Evolutionary conservation across 2,797 vertebrate genomes (phyloP).

Genomic region (Arvicola amphibius): DNA sequence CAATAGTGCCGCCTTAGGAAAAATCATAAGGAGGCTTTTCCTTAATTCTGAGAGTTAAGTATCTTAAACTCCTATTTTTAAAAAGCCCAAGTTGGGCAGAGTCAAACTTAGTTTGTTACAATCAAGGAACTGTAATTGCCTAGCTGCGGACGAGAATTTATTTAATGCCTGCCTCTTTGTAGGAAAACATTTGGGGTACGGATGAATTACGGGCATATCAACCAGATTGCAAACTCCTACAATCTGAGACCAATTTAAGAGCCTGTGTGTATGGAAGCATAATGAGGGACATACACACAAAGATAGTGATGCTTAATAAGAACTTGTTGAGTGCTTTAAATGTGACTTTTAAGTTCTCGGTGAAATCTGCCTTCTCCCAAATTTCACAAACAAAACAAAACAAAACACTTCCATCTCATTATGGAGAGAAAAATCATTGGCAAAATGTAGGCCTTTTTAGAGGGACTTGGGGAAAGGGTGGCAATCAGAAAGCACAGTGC

Average conservation of each 20-base stretch:
- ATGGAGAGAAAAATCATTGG: not conserved
- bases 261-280: constrained; percentile 43
- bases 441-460: not conserved
- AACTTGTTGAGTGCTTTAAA: constrained; percentile 62
- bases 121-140: constrained; percentile 54
- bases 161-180: constrained; percentile 68
- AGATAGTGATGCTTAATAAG: constrained; percentile 49
- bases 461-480: not conserved
- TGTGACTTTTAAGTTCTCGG: constrained; percentile 40
- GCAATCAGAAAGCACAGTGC: not conserved
- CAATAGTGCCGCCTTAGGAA: not conserved
- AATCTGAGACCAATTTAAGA: constrained; percentile 51
- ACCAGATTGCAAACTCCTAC: constrained; percentile 66
- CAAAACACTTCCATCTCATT: constrained; percentile 49
- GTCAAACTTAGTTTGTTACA: constrained; percentile 57
- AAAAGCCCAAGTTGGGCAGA: constrained; percentile 41
- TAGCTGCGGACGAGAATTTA: constrained; percentile 26
- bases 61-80: constrained; percentile 23
- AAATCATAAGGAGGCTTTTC: constrained; percentile 30
- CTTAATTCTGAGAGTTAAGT: constrained; percentile 47
- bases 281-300: constrained; percentile 31
- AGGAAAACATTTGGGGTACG: constrained; percentile 68
- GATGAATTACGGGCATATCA: constrained; percentile 63
- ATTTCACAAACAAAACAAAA: constrained; percentile 57
- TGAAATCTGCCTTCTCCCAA: constrained; percentile 58